These are phyloP conservation scores for Argynnis bischoffii DNA, from an alignment of 2,888 invertebrate genomes.

Conservation along the genomic window DNA sequence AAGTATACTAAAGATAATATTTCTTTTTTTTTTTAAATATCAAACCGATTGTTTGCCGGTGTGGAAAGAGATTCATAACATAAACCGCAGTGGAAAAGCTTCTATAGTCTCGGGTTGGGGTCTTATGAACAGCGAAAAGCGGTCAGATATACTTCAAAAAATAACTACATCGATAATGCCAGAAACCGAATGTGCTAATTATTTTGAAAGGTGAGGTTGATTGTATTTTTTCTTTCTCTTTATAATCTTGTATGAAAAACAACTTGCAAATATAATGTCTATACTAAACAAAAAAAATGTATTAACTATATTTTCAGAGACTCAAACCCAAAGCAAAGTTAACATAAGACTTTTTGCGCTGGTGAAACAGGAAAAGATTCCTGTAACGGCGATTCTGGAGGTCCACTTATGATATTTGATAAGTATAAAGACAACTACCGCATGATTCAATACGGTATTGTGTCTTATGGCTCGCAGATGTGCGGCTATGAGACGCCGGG, in stretches of 20 bases:
- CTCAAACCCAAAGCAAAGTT: constrained; percentile 3
- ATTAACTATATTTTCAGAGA: no score
- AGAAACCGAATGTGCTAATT: constrained; percentile 13
- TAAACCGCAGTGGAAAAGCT: constrained; percentile 4
- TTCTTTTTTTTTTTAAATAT: constrained; percentile 22
- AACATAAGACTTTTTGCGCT: constrained; percentile 49
- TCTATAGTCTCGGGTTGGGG: constrained; percentile 37
- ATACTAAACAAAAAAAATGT: not conserved
- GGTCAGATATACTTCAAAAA: constrained; percentile 27
- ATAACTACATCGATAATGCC: constrained; percentile 26
- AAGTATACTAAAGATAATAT: no score
- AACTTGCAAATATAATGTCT: not conserved
- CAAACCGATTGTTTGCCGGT: constrained; percentile 35
- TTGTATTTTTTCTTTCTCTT: not conserved
- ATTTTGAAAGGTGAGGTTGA: constrained; percentile 13
- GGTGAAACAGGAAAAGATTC: constrained; percentile 79
- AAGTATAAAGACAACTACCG: constrained; percentile 27
- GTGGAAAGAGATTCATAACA: constrained; percentile 15
- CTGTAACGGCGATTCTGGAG: constrained; percentile 86
- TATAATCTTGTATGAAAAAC: not conserved
- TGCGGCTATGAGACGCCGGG: constrained; percentile 63
- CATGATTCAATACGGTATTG: constrained; percentile 51
- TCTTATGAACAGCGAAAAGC: not conserved
- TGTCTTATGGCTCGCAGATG: constrained; percentile 45
- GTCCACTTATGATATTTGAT: constrained; percentile 76